Conservation (phyloP, 2,888 invertebrate species). For the Sarcophaga caerulescens region DNA sequence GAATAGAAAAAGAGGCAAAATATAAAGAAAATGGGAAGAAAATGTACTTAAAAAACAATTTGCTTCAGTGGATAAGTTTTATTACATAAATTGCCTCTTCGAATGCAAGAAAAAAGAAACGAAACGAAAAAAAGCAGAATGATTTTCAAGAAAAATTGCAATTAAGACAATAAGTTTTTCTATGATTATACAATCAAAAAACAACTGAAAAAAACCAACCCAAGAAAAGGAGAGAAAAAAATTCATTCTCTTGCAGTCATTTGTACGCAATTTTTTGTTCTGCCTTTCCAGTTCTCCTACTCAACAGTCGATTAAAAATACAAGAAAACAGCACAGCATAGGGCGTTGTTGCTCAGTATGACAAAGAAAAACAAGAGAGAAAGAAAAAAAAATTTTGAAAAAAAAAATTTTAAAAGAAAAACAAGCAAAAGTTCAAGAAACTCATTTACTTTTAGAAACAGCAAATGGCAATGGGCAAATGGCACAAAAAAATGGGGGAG, state of each 20-base stretch:
- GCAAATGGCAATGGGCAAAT: not conserved
- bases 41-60: constrained; percentile 25
- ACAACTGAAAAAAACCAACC: too few species aligned
- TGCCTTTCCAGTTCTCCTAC: not conserved
- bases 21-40: not conserved
- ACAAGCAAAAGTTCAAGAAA: constrained; percentile 50
- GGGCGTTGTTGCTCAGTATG: not conserved
- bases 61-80: constrained; percentile 22
- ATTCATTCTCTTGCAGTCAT: not conserved
- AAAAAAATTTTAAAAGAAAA: not conserved
- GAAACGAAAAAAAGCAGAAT: not conserved
- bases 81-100: constrained; percentile 32
- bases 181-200: too few species aligned
- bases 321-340: not conserved
- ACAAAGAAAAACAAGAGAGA: not conserved
- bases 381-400: constrained; percentile 1
- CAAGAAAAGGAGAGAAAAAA: not conserved
- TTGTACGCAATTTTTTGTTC: not conserved
- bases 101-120: not conserved
- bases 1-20: too few species aligned
- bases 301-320: not conserved
- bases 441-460: constrained; percentile 55
- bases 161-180: constrained; percentile 38
- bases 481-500: not conserved
- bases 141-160: constrained; percentile 19